A percentile compares a stretch with the other conserved stretches of the same genome.
Evolutionary conservation across 2,113 vertebrate genomes (phyloP).

Genomic region (Phaethon lepturus): DNA sequence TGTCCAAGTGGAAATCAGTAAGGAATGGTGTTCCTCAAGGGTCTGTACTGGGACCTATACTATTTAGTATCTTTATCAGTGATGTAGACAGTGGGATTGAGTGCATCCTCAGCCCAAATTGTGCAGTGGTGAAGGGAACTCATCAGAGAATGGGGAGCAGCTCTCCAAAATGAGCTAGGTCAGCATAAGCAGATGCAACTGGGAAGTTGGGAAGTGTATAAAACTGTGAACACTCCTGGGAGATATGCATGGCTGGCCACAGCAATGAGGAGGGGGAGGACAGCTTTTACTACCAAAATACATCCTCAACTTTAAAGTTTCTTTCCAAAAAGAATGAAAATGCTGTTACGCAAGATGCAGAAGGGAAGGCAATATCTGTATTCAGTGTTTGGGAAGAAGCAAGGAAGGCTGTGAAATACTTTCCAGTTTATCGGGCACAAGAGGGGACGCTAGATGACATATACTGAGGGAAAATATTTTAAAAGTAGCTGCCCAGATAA

Average conservation of each 20-base stretch:
- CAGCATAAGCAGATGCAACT: not conserved
- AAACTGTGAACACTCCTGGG: not conserved
- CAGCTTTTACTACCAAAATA: not conserved
- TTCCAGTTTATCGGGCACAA: not conserved
- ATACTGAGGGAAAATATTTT: not conserved
- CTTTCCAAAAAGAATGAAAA: not conserved
- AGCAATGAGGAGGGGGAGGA: not conserved
- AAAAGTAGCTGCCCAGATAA: not conserved
- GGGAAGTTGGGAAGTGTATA: not conserved
- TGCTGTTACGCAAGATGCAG: conserved; percentile 3
- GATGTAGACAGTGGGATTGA: not conserved
- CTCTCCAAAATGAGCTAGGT: not conserved
- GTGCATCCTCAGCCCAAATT: not conserved
- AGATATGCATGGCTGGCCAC: not conserved
- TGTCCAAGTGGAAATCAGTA: not conserved
- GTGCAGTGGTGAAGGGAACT: not conserved
- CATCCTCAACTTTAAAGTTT: not conserved
- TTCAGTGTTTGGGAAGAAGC: not conserved
- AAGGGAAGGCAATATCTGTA: not conserved
- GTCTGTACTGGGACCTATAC: not conserved
- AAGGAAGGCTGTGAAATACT: not conserved
- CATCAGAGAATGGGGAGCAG: not conserved
- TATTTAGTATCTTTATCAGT: not conserved
- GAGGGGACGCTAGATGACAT: not conserved
- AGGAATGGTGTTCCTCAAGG: not conserved